Evolutionary conservation across 2,797 vertebrate genomes (phyloP), one percentile per base, ranked within the genome.

Genomic region (Phaenicophaeus curvirostris): DNA sequence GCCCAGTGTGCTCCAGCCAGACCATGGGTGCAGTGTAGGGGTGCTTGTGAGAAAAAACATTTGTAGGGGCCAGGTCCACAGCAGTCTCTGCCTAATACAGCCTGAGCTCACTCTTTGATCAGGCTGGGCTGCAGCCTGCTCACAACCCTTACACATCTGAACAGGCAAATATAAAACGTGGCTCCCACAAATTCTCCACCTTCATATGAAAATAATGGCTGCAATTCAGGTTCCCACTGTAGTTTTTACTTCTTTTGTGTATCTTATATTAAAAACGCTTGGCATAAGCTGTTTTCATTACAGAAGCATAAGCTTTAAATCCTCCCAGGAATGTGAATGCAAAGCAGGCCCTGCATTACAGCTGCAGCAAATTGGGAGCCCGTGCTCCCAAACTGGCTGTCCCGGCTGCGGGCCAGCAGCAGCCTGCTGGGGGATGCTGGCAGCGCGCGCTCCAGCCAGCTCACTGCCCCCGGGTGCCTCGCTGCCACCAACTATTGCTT

Each of bases 301-400:
- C 85, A 48, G 65, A 80, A 93, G 83, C 91, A 46, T 73, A 83
- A 95, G 76, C 94, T 96, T 95, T 89, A 95, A 97, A 95, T 96
- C 95, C 96, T 87, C 83, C 88, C 87, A 94, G 94, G 94, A 96
- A 95, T 82, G 94, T 69, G 72, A 87, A 69, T 65, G 48, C 82
- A 53, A 82, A 90, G 83, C 95, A 93, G 72, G 75, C 79, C 69
- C 50, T 15, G 71, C 11, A 5, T 79, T 76, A 59, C 39, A 48
- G 82, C 83, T 65, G 1, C 87, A 77, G 87, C 72, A 75, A 78
- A 85, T 10, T 35, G 65, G 84, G 78, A 93, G 44, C 69, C 82
- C 19, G 1, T 16, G 9, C 63, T 89, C 85, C 80, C 57, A n/a
- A 67, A n/a, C 61, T 62, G 69, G 63, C 12, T 67, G 83, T 85